Evolutionary conservation across 2,797 vertebrate genomes (phyloP).

Genomic region (Rhinoraja longicauda): DNA sequence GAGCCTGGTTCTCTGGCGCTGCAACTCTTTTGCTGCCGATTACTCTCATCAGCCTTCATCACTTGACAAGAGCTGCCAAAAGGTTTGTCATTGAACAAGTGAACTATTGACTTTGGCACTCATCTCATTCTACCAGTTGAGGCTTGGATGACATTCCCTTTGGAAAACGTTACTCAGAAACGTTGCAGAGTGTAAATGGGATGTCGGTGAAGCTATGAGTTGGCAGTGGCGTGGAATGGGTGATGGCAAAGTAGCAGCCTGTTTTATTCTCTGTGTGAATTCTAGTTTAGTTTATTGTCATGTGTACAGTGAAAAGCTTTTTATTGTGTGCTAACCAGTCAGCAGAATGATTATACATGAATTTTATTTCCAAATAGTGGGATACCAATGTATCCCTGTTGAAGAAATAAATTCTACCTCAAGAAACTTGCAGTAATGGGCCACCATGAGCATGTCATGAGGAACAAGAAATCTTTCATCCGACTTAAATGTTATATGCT

Average conservation of each 20-base stretch:
- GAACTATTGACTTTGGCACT: background rate
- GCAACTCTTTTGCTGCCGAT: no score
- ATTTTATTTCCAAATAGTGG: background rate
- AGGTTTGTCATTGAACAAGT: background rate
- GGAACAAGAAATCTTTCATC: no score
- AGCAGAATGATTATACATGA: no score
- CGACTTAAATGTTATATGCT: no score
- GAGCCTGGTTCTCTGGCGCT: no score
- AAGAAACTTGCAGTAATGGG: background rate
- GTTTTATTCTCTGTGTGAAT: background rate
- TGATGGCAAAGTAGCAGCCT: background rate
- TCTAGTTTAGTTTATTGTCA: background rate
- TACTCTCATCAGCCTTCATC: no score
- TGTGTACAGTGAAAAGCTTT: no score
- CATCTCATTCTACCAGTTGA: background rate
- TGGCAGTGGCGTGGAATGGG: background rate
- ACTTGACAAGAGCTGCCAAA: background rate
- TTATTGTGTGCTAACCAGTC: no score
- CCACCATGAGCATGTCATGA: background rate
- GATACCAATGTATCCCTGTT: background rate
- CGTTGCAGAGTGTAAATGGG: background rate
- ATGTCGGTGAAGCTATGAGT: background rate
- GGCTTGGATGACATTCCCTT: background rate
- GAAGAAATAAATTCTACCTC: background rate
- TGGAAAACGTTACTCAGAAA: background rate